These are phyloP conservation scores for Metalampra italica DNA, from an alignment of 2,888 invertebrate species.

Conservation along the genomic window DNA sequence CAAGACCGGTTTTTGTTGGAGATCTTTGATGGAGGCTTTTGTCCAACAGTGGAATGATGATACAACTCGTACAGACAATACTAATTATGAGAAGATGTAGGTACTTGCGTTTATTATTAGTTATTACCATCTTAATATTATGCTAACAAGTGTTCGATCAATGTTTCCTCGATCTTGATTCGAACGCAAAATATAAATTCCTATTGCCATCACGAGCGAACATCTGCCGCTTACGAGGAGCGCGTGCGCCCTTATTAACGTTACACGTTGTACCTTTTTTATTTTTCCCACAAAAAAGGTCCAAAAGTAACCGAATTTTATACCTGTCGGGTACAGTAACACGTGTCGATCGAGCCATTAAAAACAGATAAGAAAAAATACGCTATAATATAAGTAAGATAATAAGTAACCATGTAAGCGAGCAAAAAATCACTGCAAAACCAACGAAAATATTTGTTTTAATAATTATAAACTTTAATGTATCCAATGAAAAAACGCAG, in stretches of 20 bases:
- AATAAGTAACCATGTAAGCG: slow-evolving; percentile 26
- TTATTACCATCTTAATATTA: too few species aligned
- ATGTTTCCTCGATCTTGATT: too few species aligned
- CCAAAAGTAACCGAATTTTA: slow-evolving; percentile 34
- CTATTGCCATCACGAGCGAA: slow-evolving; percentile 18
- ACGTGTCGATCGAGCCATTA: slow-evolving; percentile 31
- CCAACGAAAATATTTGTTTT: neutral
- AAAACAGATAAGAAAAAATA: slow-evolving; percentile 26
- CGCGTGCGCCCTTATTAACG: slow-evolving; percentile 22
- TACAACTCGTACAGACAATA: too few species aligned
- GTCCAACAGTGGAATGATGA: too few species aligned
- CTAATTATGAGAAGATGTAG: too few species aligned
- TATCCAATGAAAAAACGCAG: neutral
- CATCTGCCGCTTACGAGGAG: slow-evolving; percentile 37
- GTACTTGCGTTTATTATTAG: too few species aligned
- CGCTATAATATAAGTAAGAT: slow-evolving; percentile 33
- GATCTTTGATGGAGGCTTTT: too few species aligned
- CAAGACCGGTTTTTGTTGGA: too few species aligned
- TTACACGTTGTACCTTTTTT: slow-evolving; percentile 12
- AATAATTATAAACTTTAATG: neutral
- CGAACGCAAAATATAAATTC: slow-evolving; percentile 13
- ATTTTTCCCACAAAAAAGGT: slow-evolving; percentile 18
- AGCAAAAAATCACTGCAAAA: slow-evolving; percentile 21
- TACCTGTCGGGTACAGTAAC: slow-evolving; percentile 32
- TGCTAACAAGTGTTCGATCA: too few species aligned